Conservation (phyloP, 2,113 vertebrate genomes). For the Centrocercus urophasianus region DNA sequence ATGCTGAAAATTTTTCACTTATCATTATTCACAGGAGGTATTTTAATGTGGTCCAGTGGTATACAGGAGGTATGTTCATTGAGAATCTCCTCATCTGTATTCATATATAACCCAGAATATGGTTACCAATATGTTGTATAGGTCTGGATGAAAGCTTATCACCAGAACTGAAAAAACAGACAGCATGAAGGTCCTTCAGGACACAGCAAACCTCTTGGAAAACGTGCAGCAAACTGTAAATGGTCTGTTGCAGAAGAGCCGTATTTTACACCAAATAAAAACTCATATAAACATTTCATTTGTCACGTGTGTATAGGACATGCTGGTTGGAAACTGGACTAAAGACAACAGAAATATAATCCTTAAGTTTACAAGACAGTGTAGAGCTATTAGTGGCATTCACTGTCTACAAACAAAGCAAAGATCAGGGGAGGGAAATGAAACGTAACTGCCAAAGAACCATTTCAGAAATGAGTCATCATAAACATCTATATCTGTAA, state of each 20-base stretch:
- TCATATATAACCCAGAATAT: not conserved
- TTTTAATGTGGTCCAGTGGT: not conserved
- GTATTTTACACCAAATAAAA: not conserved
- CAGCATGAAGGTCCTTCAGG: not conserved
- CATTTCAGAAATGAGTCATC: not conserved
- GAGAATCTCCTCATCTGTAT: not conserved
- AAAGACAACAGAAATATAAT: not conserved
- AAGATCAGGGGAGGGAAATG: not conserved
- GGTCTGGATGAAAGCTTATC: not conserved
- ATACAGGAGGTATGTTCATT: not conserved
- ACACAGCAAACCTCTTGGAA: not conserved
- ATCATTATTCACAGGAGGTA: not conserved
- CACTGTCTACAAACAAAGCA: not conserved
- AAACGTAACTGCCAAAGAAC: not conserved
- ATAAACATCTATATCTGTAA: not conserved
- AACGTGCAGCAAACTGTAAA: not conserved
- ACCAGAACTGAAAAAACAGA: not conserved
- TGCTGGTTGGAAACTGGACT: not conserved
- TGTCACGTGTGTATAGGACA: not conserved
- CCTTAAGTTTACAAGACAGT: not conserved
- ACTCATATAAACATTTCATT: not conserved
- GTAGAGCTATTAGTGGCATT: not conserved
- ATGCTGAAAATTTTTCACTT: not conserved
- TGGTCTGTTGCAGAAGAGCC: not conserved
- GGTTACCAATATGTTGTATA: not conserved